Conservation (phyloP, 2,888 invertebrate species). For the Chesias legatella region DNA sequence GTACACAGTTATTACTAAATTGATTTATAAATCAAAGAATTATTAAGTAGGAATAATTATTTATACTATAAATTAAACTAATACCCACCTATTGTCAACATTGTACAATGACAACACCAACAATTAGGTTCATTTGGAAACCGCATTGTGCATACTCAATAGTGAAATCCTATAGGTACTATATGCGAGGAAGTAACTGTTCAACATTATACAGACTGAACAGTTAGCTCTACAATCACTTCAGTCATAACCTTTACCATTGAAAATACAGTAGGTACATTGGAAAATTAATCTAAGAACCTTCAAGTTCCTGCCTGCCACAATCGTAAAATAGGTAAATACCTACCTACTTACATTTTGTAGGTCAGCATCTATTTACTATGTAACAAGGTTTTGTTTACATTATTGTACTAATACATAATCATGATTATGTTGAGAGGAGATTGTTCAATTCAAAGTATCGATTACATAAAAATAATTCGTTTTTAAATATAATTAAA, state of each 20-base stretch:
- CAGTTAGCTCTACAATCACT: conserved; percentile 66
- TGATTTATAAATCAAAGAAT: conserved; percentile 46
- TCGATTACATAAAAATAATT: no score
- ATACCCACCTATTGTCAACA: conserved; percentile 59
- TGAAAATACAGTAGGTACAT: conserved; percentile 8
- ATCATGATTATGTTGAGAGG: no score
- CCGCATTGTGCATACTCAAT: conserved; percentile 37
- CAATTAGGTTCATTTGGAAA: conserved; percentile 35
- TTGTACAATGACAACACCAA: conserved; percentile 41
- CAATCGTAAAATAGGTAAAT: no score
- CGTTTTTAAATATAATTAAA: conserved; percentile 1
- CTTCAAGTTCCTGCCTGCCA: no score
- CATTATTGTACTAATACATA: not conserved
- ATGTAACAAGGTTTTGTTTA: conserved; percentile 1
- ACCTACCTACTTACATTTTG: not conserved
- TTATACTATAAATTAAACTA: conserved; percentile 50
- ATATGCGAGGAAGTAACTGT: conserved; percentile 67
- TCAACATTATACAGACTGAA: conserved; percentile 39
- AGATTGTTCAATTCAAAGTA: no score
- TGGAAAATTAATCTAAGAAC: conserved; percentile 7
- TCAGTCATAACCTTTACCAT: conserved; percentile 33
- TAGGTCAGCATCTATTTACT: not conserved
- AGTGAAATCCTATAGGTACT: conserved; percentile 36
- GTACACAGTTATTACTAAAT: conserved; percentile 54
- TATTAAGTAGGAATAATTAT: conserved; percentile 41